Base-by-base conservation (phyloP, 2,113 vertebrate genomes). In the Trochalopteron elliotii region DNA sequence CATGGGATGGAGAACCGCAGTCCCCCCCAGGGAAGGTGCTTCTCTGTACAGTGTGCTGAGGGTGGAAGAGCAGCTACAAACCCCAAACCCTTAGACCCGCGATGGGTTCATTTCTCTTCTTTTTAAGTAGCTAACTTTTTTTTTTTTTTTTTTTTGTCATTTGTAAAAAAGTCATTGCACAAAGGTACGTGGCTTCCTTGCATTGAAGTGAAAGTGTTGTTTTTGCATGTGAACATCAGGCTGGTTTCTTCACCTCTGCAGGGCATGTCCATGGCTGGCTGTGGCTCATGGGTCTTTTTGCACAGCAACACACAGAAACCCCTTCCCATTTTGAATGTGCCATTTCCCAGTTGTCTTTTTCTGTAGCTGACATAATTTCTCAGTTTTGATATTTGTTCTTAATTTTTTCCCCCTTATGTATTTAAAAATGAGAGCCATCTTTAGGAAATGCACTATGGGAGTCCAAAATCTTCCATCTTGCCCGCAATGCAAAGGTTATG, bases 391-490 rank as follows among this genome's bases (percentile, higher is more conserved):
- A 2, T 33, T 28, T 19, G 8, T 44, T 19, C 5, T 23, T 5
- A 27, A 8, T 6, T 11, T 19, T 8, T 12, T 1, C 0, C 4
- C 1, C 4, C 1, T 2, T 42, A 22, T 10, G 3, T 12, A 7
- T 82, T 84, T 84, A 56, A 33, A 59, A 65, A 39, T 11, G 9
- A 81, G 50, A 63, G 11, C 6, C 15, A 3, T 69, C 55, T 68
- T 93, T 40, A 91, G 53, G 20, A 91, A 71, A 60, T 30, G 10
- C 7, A 1, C 13, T 50, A 4, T 7, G 31, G 12, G 33, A 80
- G 50, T 70, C 25, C 4, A 20, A 45, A 92, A 39, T 49, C 44
- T 83, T 86, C 56, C 47, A 68, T 4, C 11, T 81, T 78, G 12
- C n/a, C 49, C 65, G 37, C 31, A 64, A 49, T 15, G 18, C 15